Evolutionary conservation across 1,140 invertebrate genomes (phyloP).

Genomic region (Bombus turneri): DNA sequence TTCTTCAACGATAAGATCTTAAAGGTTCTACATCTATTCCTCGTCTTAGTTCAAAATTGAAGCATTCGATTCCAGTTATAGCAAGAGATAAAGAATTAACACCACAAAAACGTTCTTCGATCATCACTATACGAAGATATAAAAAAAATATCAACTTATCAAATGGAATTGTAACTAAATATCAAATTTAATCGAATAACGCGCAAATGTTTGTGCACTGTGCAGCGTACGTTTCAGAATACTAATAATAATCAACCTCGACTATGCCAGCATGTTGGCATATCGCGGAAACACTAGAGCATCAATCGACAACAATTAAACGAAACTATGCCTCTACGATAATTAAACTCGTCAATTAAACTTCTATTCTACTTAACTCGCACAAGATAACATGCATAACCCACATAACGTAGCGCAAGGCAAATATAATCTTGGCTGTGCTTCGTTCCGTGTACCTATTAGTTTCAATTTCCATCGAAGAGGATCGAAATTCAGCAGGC

Average conservation of each 20-base stretch:
- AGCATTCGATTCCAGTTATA: too few species aligned
- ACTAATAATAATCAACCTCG: slow-evolving; percentile 44
- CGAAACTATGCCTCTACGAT: slow-evolving; percentile 43
- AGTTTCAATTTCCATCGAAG: background rate
- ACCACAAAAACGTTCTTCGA: too few species aligned
- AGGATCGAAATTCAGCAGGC: background rate
- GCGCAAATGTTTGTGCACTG: too few species aligned
- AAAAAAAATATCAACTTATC: too few species aligned
- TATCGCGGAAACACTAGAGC: background rate
- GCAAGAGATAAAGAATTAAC: too few species aligned
- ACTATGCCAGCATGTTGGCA: background rate
- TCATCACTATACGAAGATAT: too few species aligned
- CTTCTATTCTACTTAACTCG: slow-evolving; percentile 49
- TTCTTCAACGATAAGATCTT: too few species aligned
- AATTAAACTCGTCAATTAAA: slow-evolving; percentile 44
- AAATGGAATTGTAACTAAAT: too few species aligned
- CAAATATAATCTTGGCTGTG: background rate
- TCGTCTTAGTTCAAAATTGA: too few species aligned
- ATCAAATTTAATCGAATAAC: too few species aligned
- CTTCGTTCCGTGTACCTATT: background rate
- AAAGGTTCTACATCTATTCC: too few species aligned
- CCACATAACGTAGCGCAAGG: background rate
- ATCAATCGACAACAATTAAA: slow-evolving; percentile 43
- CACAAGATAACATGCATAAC: background rate
- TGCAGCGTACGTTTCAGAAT: background rate